Base-by-base conservation (phyloP, 2,888 invertebrate species). In the Amorpha juglandis region DNA sequence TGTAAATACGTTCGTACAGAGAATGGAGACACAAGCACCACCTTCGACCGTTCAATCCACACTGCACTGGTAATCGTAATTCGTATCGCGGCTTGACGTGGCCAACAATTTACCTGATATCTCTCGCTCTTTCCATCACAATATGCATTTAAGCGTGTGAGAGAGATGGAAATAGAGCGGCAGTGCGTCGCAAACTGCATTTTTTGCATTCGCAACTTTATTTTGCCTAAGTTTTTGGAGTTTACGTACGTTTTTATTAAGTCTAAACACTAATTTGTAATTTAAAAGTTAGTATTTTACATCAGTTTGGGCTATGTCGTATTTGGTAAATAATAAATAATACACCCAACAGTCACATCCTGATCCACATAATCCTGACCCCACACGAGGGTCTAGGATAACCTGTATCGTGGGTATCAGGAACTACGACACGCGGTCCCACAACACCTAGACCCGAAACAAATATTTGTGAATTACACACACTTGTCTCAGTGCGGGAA, bases 1-100 rank as follows among this genome's bases (percentile, higher is more conserved):
- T 91, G 87, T 91, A 89, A 91, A 91, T 90, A 91, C 91, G 89
- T 80, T 73, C 81, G 51, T 51, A 51, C 73, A 74, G 67, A 73
- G 71, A 76, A 77, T 67, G 35, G 62, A 63, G 55, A 72, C 70
- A 80, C 82, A 68, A 68, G 66, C 76, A 63, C 68, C 76, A 78
- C 87, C 77, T 78, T 81, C 74, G 64, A 38, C 68, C 70, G 67
- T 66, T 71, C 58, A 67, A 74, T 82, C 80, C 75, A 76, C 84
- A 86, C 86, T 86, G 84, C 86, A 89, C 82, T 78, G 75, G 67
- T 66, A 67, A 71, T 53, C 53, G 52, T 38, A 53, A 67, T 70
- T 53, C 53, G 52, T 38, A 53, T n/a, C 62, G 65, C 51, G 38
- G 68, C 68, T 64, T 47, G 62, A 45, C 64, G 47, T 51, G 52